These are phyloP conservation scores for Gymnoscelis rufifasciata DNA, from an alignment of 2,888 invertebrate species.

Conservation along the genomic window DNA sequence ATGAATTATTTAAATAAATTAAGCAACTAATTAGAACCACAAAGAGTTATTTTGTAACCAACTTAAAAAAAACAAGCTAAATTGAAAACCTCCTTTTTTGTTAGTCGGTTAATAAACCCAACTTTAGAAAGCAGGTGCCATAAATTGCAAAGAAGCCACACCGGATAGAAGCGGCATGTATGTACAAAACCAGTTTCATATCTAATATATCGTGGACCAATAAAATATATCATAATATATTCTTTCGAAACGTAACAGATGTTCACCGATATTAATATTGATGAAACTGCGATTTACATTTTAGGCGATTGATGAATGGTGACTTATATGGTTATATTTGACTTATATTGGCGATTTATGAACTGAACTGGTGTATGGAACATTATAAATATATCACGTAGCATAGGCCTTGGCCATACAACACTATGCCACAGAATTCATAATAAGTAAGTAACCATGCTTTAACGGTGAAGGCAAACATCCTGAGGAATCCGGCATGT, in stretches of 20 bases:
- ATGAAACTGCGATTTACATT: conserved; percentile 32
- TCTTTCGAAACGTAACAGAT: conserved; percentile 44
- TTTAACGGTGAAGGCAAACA: too few species aligned
- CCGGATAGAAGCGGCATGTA: conserved; percentile 55
- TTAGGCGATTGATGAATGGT: conserved; percentile 3
- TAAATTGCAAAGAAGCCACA: conserved; percentile 61
- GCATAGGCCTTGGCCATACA: too few species aligned
- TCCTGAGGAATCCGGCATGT: too few species aligned
- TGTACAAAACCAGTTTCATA: conserved; percentile 61
- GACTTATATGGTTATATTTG: background rate
- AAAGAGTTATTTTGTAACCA: too few species aligned
- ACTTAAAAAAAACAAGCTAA: too few species aligned
- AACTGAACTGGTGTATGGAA: background rate
- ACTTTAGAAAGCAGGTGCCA: conserved; percentile 61
- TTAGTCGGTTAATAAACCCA: too few species aligned
- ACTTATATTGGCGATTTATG: background rate
- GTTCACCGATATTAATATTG: conserved; percentile 50
- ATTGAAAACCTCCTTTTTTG: too few species aligned
- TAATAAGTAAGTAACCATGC: too few species aligned
- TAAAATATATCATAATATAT: conserved; percentile 25
- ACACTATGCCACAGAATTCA: too few species aligned
- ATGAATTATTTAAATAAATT: too few species aligned
- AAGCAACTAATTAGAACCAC: too few species aligned
- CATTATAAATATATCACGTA: too few species aligned
- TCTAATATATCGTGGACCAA: conserved; percentile 28